These are phyloP conservation scores for Drosophila melanosoma DNA, from an alignment of 2,888 invertebrate genomes.

Conservation along the genomic window DNA sequence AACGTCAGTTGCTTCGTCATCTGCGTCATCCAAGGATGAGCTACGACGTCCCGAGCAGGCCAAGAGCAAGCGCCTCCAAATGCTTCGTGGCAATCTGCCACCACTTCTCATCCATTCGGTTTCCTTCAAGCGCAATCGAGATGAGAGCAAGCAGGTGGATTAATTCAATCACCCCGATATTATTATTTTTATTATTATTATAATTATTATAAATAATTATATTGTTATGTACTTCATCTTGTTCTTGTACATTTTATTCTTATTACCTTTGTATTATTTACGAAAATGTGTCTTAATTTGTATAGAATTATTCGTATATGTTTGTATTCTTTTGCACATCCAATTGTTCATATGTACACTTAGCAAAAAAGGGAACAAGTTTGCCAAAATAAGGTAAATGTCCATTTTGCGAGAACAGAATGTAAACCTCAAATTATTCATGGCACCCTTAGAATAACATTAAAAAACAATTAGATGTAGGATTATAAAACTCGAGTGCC, in stretches of 20 bases:
- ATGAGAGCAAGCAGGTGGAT: conserved; percentile 80
- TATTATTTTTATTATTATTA: background rate
- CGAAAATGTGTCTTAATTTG: conserved; percentile 13
- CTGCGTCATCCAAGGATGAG: conserved; percentile 69
- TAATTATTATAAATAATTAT: background rate
- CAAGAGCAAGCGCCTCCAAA: conserved; percentile 84
- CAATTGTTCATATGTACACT: background rate
- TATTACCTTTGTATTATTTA: background rate
- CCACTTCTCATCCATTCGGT: conserved; percentile 84
- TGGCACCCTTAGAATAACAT: background rate
- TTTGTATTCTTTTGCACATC: background rate
- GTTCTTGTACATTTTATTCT: background rate
- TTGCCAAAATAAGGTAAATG: background rate
- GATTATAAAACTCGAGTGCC: background rate
- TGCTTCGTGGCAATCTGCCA: conserved; percentile 83
- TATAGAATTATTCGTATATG: background rate
- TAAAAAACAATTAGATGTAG: background rate
- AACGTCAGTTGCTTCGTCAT: conserved; percentile 57
- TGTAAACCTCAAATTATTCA: background rate
- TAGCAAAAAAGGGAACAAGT: background rate
- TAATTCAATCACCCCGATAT: conserved; percentile 33
- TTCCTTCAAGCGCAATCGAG: conserved; percentile 81
- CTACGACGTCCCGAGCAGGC: conserved; percentile 78
- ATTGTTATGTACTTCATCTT: background rate
- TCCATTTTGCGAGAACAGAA: background rate